Base-by-base conservation (phyloP, 2,113 vertebrate genomes). In the Neopipo cinnamomea region DNA sequence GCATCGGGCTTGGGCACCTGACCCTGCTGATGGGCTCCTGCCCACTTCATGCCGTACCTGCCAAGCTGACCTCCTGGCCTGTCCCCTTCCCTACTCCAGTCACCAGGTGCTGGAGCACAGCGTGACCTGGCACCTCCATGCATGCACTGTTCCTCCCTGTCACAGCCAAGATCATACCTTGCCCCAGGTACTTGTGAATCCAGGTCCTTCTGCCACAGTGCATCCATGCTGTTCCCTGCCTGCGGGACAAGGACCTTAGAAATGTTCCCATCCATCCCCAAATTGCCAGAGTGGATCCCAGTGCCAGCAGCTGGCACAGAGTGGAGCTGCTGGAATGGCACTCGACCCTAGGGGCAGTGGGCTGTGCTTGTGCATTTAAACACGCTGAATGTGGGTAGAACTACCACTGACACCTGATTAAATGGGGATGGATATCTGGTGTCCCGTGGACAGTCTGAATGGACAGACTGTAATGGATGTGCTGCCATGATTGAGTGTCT, bases 401-500 rank as follows among this genome's bases (percentile, higher is more conserved):
- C 30, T 61, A 25, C 88, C 65, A 42, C 28, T 42, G 77, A 42
- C 35, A 75, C 72, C 44, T 66, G 93, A 91, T 93, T 94, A 92
- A 96, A 95, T 28, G 49, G 73, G 39, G 27, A 52, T 24, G 30
- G 73, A 77, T 82, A 58, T 30, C 87, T 91, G 53, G 20, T 94
- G 68, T 96, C 93, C 88, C 24, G 1, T 49, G 85, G 85, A 56
- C 72, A 94, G 74, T 56, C 56, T 93, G 78, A 79, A 68, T 31
- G 87, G 93, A 73, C 41, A 49, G 39, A 46, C 77, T 94, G 76
- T n/a, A 73, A 83, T 88, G 47, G 70, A 75, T 52, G 42, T 77
- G 70, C 56, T 89, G 47, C 75, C 89, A 83, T 93, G 85, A 91
- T 74, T 81, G 87, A 91, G 84, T 70, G 41, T 96, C 85, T 76